phyloP scores from a whole-genome alignment of 2,797 vertebrate genomes.

The Iguana delicatissima region DNA sequence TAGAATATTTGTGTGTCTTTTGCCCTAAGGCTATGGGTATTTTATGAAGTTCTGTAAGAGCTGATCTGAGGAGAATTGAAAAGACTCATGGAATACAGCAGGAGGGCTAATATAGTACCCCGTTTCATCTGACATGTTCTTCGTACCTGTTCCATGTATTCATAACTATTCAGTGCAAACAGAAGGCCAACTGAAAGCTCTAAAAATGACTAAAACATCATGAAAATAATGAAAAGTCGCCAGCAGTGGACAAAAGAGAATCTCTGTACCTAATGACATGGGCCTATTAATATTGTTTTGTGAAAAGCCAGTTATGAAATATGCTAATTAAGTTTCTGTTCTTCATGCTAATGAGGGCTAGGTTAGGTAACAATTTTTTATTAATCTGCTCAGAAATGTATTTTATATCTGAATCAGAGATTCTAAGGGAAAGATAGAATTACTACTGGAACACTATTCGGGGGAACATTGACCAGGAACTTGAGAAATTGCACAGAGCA shows the following conservation, averaged over 20 bases:
- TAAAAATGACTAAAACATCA: neutral
- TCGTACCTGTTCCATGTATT: neutral
- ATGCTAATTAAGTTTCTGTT: neutral
- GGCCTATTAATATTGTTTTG: neutral
- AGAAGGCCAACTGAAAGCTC: neutral
- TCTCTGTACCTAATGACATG: neutral
- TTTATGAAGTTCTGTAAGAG: no score
- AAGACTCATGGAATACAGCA: no score
- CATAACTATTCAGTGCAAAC: neutral
- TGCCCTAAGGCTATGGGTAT: no score
- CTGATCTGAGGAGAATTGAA: no score
- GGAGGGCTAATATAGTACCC: no score
- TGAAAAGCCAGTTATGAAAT: neutral
- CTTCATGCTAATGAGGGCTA: neutral
- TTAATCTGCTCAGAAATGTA: neutral
- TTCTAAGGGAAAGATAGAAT: neutral
- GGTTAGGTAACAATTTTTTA: neutral
- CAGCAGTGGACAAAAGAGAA: neutral
- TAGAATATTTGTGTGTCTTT: no score
- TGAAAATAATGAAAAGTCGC: neutral
- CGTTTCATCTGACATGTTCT: no score
- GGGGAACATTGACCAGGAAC: neutral
- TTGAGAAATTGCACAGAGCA: neutral
- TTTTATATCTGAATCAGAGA: neutral
- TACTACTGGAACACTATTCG: neutral